Evolutionary conservation across 2,888 invertebrate genomes (phyloP), one percentile per base, ranked within the genome.

Genomic region (Cenopis cana): DNA sequence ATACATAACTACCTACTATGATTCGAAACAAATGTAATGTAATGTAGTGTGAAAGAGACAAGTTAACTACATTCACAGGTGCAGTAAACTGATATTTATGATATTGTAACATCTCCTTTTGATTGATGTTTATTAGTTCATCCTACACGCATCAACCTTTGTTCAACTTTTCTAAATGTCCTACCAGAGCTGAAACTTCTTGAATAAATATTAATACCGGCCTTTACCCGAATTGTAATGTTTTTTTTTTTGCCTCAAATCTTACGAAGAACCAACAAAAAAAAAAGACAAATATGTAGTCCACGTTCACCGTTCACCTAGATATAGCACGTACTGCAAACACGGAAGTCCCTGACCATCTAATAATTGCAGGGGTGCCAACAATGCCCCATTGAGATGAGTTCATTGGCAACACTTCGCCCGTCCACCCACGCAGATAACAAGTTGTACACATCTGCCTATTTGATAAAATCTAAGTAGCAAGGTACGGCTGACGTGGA

Each of bases 361-460:
- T 81, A 83, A 78, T 83, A 82, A 83, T 83, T 81, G 84, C 85
- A 85, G 84, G 90, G 92, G 91, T 84, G 73, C 75, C 80, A 87
- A 93, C 92, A 93, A 91, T 85, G 91, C 82, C 77, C 82, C 92
- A 87, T 93, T 93, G 87, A 90, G 87, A 87, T 81, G 83, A 80
- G 87, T 87, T 86, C 89, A 86, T 88, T 86, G 86, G 85, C 88
- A 86, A 88, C 88, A 83, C 80, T 81, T 85, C 82, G 82, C 81
- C 77, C 81, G 84, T 88, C 90, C 88, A 88, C 92, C 91, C 90
- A 91, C 91, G 90, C 90, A 80, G 92, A 92, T 92, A 93, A 91
- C 91, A 91, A 91, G 90, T 90, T 89, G 84, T 85, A 85, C 76
- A 89, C 92, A 92, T 91, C 92, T 92, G 92, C 91, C 89, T 83